Evolutionary conservation across 2,888 invertebrate genomes (phyloP).

Genomic region (Drosophila eohydei): DNA sequence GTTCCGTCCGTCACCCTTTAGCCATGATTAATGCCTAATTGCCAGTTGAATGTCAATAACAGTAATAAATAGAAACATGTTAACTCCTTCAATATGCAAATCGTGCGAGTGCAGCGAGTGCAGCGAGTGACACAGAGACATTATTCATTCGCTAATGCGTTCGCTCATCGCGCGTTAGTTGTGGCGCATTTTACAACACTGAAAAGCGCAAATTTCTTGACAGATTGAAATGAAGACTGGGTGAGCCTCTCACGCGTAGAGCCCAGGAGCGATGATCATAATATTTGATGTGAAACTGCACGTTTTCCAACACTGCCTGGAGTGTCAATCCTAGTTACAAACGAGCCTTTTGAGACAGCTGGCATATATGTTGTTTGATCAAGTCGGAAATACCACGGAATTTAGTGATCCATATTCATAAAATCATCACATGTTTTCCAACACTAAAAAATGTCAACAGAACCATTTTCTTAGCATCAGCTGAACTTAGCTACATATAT

Average conservation of each 20-base stretch:
- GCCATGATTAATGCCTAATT: conserved; percentile 76
- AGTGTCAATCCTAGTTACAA: neutral
- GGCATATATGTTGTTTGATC: no score
- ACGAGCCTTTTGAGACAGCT: neutral
- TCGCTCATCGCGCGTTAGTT: conserved; percentile 25
- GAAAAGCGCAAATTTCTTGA: neutral
- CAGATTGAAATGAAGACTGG: neutral
- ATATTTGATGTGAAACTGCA: neutral
- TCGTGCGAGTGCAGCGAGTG: conserved; percentile 28
- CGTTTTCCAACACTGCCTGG: neutral
- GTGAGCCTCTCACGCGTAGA: no score
- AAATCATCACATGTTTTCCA: no score
- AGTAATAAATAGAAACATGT: conserved; percentile 69
- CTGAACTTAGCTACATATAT: no score
- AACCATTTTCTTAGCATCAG: no score
- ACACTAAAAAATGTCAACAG: no score
- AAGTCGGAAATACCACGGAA: no score
- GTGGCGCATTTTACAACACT: conserved; percentile 15
- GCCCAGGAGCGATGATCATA: neutral
- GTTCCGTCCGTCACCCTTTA: neutral
- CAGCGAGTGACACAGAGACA: conserved; percentile 53
- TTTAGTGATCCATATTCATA: no score
- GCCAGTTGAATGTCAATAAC: conserved; percentile 78
- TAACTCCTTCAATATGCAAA: conserved; percentile 73
- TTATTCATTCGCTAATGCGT: conserved; percentile 45